phyloP scores from a whole-genome alignment of 2,888 invertebrate species.

The Zhuqinia jingwanae region DNA sequence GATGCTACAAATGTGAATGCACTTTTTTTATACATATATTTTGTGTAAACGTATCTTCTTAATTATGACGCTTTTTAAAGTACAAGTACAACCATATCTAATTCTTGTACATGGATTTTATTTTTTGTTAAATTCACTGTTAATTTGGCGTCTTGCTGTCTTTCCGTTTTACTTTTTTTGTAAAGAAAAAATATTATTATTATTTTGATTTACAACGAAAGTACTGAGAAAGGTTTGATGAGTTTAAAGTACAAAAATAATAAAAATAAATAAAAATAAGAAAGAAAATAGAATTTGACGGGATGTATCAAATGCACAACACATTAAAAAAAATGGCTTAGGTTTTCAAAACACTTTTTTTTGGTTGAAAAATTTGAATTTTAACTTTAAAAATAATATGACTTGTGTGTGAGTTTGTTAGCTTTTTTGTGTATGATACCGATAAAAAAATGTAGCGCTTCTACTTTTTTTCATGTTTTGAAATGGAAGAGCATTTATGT shows the following conservation, averaged over 20 bases:
- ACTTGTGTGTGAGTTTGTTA: conserved; percentile 4
- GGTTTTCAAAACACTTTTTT: no score
- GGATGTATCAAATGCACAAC: conserved; percentile 52
- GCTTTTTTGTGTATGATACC: background rate
- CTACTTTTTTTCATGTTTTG: background rate
- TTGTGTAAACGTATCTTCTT: conserved; percentile 1
- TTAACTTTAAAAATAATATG: no score
- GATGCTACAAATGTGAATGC: background rate
- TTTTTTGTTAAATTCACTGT: background rate
- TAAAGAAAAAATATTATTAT: no score
- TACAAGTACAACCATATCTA: background rate
- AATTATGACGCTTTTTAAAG: conserved; percentile 10
- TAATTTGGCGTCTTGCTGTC: conserved; percentile 26
- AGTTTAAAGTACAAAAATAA: no score
- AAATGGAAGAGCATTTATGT: background rate
- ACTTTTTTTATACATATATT: background rate
- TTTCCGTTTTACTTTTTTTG: conserved; percentile 1
- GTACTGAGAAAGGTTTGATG: no score
- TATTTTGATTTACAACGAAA: no score
- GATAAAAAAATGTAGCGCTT: background rate
- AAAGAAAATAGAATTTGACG: conserved; percentile 47
- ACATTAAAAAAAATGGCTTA: no score
- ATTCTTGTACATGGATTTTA: background rate
- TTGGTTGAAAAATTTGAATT: no score
- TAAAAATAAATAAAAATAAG: no score